A percentile compares a stretch with the other conserved stretches of the same genome.
Evolutionary conservation across 2,113 vertebrate species (phyloP).

Genomic region (Notarius quadriscutis): DNA sequence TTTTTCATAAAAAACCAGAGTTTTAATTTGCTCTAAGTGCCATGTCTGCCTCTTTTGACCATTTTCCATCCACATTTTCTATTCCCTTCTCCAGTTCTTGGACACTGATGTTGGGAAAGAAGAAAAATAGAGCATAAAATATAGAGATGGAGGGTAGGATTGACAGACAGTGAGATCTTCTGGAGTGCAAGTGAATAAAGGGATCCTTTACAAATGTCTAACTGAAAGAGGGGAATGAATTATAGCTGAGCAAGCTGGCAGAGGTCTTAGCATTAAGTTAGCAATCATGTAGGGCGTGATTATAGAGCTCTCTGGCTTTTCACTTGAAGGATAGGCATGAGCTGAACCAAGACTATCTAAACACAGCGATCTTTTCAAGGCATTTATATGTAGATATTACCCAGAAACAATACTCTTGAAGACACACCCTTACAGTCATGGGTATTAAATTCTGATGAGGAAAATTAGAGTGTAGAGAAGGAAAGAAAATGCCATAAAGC

Average conservation of each 20-base stretch:
- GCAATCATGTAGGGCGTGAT: neutral
- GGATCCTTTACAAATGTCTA: neutral
- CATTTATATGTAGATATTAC: neutral
- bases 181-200: neutral
- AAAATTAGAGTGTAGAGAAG: neutral
- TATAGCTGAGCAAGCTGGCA: conserved; percentile 1
- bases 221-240: conserved; percentile 16
- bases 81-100: neutral
- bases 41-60: neutral
- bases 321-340: neutral
- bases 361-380: neutral
- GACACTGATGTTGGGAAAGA: neutral
- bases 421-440: neutral
- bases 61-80: neutral
- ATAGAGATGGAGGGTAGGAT: neutral
- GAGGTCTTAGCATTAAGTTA: neutral
- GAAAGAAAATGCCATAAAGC: neutral
- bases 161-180: neutral
- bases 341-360: neutral
- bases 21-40: too few relatives aligned
- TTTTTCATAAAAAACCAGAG: too few relatives aligned
- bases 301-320: neutral
- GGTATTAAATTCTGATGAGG: neutral
- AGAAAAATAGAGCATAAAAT: neutral
- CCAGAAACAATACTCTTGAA: neutral